Evolutionary conservation across 2,797 vertebrate species (phyloP).

Genomic region (Gymnocypris eckloni): DNA sequence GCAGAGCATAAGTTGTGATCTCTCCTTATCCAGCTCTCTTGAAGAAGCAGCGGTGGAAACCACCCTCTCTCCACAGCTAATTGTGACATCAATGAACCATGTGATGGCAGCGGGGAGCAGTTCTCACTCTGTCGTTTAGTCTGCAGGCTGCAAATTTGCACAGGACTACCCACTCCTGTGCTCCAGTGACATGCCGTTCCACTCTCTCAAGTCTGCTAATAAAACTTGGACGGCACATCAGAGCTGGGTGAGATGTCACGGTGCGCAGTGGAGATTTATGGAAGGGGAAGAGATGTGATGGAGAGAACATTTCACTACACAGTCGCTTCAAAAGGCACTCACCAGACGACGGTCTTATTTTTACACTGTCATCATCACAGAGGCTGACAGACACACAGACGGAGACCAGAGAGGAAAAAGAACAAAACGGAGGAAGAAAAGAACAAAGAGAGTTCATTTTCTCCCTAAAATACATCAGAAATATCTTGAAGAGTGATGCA

Average conservation of each 20-base stretch:
- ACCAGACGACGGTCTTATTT: constrained; percentile 23
- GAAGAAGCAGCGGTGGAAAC: constrained; percentile 13
- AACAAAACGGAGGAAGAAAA: constrained; percentile 6
- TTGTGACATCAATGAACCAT: constrained; percentile 39
- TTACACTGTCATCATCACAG: constrained; percentile 37
- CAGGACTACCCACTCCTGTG: constrained; percentile 7
- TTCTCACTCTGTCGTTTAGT: constrained; percentile 29
- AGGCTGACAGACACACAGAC: constrained; percentile 33
- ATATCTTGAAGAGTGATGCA: constrained; percentile 23
- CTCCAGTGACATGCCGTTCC: constrained; percentile 31
- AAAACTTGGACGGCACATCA: constrained; percentile 44
- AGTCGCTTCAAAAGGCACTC: constrained; percentile 30
- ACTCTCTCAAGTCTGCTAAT: constrained; percentile 40
- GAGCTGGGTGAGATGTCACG: constrained; percentile 22
- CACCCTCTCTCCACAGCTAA: constrained; percentile 34
- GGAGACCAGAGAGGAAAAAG: constrained; percentile 24
- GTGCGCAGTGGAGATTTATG: constrained; percentile 7
- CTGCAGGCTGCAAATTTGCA: constrained; percentile 34
- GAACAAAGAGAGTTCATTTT: constrained; percentile 28
- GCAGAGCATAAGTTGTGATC: background rate
- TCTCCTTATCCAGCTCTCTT: background rate
- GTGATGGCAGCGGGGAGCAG: constrained; percentile 18
- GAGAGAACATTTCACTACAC: constrained; percentile 21
- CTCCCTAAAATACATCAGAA: constrained; percentile 29
- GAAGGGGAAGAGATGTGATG: constrained; percentile 9